These are phyloP conservation scores for Rhabdomys pumilio DNA, from an alignment of 2,797 vertebrate genomes.

Conservation along the genomic window DNA sequence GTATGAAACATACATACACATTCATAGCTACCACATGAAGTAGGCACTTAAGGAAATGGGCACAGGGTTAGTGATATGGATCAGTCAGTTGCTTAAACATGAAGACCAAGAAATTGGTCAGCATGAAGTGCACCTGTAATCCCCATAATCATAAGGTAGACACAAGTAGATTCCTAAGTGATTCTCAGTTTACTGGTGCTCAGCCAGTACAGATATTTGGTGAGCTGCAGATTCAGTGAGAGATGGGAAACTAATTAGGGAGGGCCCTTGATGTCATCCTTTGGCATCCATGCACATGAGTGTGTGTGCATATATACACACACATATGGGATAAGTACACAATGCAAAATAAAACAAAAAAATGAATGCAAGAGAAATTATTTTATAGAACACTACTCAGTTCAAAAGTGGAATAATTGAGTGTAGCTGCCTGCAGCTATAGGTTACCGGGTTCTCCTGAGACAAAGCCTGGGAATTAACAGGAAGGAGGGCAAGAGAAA, in stretches of 20 bases:
- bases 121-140: not conserved
- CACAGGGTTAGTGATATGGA: not conserved
- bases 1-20: not conserved
- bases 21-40: constrained; percentile 1
- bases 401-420: not conserved
- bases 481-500: no score
- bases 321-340: not conserved
- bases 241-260: not conserved
- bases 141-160: no score
- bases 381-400: not conserved
- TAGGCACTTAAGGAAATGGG: not conserved
- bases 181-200: no score
- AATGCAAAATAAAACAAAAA: not conserved
- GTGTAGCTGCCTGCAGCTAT: not conserved
- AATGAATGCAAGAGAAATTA: not conserved
- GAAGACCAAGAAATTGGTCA: not conserved
- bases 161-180: not conserved
- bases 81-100: not conserved
- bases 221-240: not conserved
- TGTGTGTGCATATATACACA: not conserved
- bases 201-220: not conserved
- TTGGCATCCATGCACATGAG: no score
- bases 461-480: no score
- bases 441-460: no score
- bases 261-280: not conserved